Evolutionary conservation across 2,888 invertebrate species (phyloP), one percentile per base, ranked within the genome.

Genomic region (Myathropa florea): DNA sequence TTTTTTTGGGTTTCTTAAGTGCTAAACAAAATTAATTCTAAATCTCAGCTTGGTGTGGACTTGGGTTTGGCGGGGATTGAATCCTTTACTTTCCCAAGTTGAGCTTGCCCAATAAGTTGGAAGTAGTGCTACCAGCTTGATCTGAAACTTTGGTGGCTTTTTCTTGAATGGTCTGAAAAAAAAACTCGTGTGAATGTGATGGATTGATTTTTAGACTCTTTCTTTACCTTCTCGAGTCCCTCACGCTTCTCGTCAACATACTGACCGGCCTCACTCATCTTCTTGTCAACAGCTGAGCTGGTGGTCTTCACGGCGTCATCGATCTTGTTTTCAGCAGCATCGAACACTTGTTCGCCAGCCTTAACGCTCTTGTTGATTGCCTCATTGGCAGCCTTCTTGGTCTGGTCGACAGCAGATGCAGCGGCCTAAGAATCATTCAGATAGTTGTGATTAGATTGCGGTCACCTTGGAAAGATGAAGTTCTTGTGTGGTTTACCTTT

Each of bases 221-320:
- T 12, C 33, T 12, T 61, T 70, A 91, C 91, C 89, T 92, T 92
- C 88, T 92, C 92, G 57, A 92, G 89, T 36, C 90, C 89, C 76
- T 90, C 94, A 39, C 94, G 93, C 91, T 95, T 95, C 88, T 94
- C 94, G 89, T 93, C 95, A 80, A 95, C 92, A 90, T 93, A 95
- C 89, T 95, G 94, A 90, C 95, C 95, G 28, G 95, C 94, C 83
- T 95, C 94, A 90, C 94, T 94, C 89, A 95, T 91, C 92, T 95
- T 95, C 85, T 94, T 91, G 90, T 95, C 95, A 63, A 95, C 94
- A 12, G 94, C 93, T 23, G 93, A 92, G 78, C 94, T 93, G 23
- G 94, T 94, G 90, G 93, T 93, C 93, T 94, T 94, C 89, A 95
- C 91, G 72, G 94, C 94, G 88, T 94, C 93, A 88, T 95, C 95